Base-by-base conservation (phyloP, 1,140 invertebrate species). In the Rhynchophorus ferrugineus region DNA sequence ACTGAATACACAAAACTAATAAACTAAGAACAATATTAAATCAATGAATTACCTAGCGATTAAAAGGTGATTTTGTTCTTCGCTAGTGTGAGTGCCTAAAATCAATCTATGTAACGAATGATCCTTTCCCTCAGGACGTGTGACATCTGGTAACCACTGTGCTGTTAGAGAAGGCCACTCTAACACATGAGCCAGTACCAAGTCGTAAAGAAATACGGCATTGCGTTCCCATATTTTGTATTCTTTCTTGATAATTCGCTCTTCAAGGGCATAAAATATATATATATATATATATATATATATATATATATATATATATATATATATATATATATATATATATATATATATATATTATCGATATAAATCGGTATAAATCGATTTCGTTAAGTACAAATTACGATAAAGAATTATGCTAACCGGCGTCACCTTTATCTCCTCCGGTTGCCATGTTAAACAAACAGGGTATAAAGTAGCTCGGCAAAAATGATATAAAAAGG, bases 151-250 rank as follows among this genome's bases (percentile, higher is more conserved):
- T 21, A 99, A 75, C 97, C 97, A 99, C 73, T 99, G 97, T 3
- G 95, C 96, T 11, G 97, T 99, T 43, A 99, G 73, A 56, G 92
- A 96, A 20, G 94, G 94, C 94, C 94, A 98, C 72, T 98, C 94
- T 44, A 96, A 70, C 44, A 92, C 92, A 73, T 96, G 92, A 49
- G 92, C 95, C 91, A 95, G 95, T n/a, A 95, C 92, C 69, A 97
- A 72, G 73, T 97, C 94, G 68, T 97, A 98, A n/a, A 98, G 70
- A 69, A 97, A 97, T 6, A 93, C 94, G 3, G 93, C 96, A 63
- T 98, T 98, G 69, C 97, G 97, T 70, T 98, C 97, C 94, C 94
- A 97, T 75, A 97, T 96, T 76, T 99, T 99, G 71, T 99, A 99
- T 68, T 99, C 97, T 74, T 99, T 97, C 72, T 99, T 99, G 49